These are phyloP conservation scores for Lepeophtheirus nordmannii DNA, from an alignment of 2,888 invertebrate species.

Conservation along the genomic window DNA sequence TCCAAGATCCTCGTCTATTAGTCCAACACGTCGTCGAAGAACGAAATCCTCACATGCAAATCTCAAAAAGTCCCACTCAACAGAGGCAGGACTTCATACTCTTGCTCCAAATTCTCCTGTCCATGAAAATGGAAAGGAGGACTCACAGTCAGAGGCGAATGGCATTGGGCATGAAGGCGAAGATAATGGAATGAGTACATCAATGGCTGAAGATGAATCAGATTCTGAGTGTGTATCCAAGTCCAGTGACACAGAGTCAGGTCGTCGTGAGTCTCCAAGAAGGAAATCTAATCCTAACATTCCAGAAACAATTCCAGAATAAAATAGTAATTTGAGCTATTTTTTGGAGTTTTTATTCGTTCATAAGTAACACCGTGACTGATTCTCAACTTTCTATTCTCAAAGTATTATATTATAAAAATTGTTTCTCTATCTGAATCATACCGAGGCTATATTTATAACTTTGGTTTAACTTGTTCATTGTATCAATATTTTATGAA, in stretches of 20 bases:
- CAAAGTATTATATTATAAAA: too few species aligned
- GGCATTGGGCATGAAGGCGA: background rate
- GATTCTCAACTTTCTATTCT: too few species aligned
- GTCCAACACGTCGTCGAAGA: background rate
- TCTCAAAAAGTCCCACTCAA: background rate
- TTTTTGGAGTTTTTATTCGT: too few species aligned
- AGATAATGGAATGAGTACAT: background rate
- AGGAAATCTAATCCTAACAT: slow-evolving; percentile 16
- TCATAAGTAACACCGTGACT: too few species aligned
- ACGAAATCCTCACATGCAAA: background rate
- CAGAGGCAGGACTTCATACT: background rate
- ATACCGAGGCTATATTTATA: too few species aligned
- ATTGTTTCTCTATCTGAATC: too few species aligned
- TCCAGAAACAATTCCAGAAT: slow-evolving; percentile 22
- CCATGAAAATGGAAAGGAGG: background rate
- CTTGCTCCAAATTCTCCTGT: background rate
- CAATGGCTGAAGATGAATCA: background rate
- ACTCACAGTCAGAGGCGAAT: background rate
- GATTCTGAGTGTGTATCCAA: slow-evolving; percentile 1
- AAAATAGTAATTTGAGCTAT: background rate
- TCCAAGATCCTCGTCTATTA: background rate
- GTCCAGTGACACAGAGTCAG: background rate
- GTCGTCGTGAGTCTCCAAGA: background rate
- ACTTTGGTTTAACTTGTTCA: too few species aligned
- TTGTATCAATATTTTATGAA: too few species aligned